Conservation (phyloP, 53 echinoderm and acorn worm species). For the Hippasteria phrygiana region DNA sequence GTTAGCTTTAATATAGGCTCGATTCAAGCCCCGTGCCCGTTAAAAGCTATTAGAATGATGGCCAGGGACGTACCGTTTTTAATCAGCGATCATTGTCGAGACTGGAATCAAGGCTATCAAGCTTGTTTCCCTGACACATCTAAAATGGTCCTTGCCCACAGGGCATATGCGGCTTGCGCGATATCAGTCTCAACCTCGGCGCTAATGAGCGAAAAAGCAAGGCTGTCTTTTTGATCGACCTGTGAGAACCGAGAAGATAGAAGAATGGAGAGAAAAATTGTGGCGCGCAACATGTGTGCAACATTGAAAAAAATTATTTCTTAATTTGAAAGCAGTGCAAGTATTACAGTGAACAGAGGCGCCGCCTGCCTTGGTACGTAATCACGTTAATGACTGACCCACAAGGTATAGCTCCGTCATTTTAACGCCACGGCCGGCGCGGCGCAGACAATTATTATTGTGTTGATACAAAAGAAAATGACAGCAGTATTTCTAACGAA, state of each 20-base stretch:
- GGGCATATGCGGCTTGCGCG: not conserved
- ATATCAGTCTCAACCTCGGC: constrained; percentile 16
- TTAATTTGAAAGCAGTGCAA: constrained; percentile 45
- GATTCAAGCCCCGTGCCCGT: not conserved
- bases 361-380: not conserved
- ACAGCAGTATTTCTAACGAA: no score
- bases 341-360: constrained; percentile 29
- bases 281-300: constrained; percentile 44
- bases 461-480: not conserved
- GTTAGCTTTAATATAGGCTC: not conserved
- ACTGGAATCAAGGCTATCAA: not conserved
- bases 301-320: constrained; percentile 55
- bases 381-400: constrained; percentile 26
- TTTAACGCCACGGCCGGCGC: not conserved
- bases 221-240: constrained; percentile 26
- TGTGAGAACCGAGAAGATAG: no score
- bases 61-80: not conserved
- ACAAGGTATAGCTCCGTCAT: not conserved
- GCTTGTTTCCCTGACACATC: not conserved
- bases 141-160: not conserved
- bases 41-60: not conserved
- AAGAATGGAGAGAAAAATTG: constrained; percentile 19
- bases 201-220: not conserved
- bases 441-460: not conserved
- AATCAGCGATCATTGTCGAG: not conserved